These are phyloP conservation scores for Lochmaea crataegi DNA, from an alignment of 2,888 invertebrate genomes.

Conservation along the genomic window DNA sequence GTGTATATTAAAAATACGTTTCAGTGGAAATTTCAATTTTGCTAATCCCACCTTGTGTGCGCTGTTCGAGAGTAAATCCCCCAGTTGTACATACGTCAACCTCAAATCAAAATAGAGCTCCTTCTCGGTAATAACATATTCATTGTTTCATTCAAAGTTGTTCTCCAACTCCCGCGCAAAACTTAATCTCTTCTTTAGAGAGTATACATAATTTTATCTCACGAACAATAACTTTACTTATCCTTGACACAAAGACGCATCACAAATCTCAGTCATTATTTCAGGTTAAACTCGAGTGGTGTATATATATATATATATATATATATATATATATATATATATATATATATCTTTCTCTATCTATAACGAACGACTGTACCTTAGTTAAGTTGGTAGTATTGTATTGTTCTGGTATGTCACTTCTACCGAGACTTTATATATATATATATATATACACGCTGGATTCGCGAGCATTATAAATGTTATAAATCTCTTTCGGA, in stretches of 20 bases:
- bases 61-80: constrained; percentile 38
- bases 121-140: constrained; percentile 41
- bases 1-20: background rate
- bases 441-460: constrained; percentile 55
- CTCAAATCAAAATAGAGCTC: constrained; percentile 42
- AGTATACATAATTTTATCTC: constrained; percentile 50
- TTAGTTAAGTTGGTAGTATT: constrained; percentile 59
- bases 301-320: too few relatives aligned
- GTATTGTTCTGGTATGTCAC: constrained; percentile 60
- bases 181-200: constrained; percentile 47
- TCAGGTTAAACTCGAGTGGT: constrained; percentile 60
- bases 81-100: constrained; percentile 41
- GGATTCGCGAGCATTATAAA: constrained; percentile 63
- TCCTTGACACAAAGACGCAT: constrained; percentile 59
- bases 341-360: background rate
- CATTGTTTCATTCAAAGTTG: constrained; percentile 44
- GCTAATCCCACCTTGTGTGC: constrained; percentile 34
- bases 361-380: constrained; percentile 58
- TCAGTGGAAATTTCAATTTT: constrained; percentile 35
- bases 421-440: constrained; percentile 33
- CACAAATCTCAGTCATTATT: constrained; percentile 63
- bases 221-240: constrained; percentile 56
- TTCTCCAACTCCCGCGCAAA: constrained; percentile 38
- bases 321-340: too few relatives aligned
- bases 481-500: constrained; percentile 61